Conservation (phyloP, 2,113 vertebrate species). For the Dolichotis patagonum region DNA sequence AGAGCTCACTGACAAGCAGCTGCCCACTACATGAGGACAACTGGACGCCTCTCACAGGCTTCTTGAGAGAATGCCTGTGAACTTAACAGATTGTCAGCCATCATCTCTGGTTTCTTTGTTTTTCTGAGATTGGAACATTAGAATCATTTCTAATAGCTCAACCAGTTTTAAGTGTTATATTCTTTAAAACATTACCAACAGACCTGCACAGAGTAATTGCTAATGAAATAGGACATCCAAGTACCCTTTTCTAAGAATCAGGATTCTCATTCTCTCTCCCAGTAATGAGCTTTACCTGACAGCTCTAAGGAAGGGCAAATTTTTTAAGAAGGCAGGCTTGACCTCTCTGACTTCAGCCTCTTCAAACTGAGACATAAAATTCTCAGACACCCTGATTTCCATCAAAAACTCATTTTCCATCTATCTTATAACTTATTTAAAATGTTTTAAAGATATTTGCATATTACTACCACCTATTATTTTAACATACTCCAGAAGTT, state of each 20-base stretch:
- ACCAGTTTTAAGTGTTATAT: neutral
- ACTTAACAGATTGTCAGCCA: neutral
- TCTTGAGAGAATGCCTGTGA: neutral
- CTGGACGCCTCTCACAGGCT: neutral
- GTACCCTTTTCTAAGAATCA: neutral
- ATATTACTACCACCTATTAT: neutral
- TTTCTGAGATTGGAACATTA: neutral
- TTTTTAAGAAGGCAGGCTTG: neutral
- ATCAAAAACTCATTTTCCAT: neutral
- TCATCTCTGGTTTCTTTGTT: neutral
- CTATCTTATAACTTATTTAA: neutral
- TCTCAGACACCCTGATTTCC: neutral
- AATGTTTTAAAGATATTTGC: neutral
- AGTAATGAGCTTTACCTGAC: neutral
- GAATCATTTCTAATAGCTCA: neutral
- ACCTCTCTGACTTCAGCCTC: neutral
- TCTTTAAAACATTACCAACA: neutral
- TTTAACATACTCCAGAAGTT: neutral
- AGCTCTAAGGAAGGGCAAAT: neutral
- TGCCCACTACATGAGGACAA: neutral
- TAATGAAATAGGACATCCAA: neutral
- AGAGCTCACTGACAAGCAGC: neutral
- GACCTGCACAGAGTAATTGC: neutral
- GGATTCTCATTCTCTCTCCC: rapidly evolving
- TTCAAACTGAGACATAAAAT: neutral